Conservation (phyloP, 2,888 invertebrate species). For the Pyralis farinalis region DNA sequence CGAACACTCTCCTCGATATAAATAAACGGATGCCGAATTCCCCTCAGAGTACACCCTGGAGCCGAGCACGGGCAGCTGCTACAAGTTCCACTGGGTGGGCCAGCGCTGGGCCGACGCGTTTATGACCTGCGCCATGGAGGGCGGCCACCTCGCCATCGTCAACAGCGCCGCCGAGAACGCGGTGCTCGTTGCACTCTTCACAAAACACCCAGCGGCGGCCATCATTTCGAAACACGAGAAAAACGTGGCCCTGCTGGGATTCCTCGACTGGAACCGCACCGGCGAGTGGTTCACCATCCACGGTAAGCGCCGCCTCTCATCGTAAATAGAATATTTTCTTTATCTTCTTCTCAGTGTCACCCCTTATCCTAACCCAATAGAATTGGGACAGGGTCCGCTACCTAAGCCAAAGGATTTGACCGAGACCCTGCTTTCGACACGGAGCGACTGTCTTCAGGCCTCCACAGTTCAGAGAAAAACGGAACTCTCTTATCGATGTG, state of each 20-base stretch:
- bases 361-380: no score
- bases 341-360: no score
- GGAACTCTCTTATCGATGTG: no score
- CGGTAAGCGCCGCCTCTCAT: no score
- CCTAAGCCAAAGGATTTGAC: no score
- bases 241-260: background rate
- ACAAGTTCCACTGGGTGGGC: background rate
- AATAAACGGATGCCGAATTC: no score
- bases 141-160: background rate
- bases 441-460: no score
- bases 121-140: background rate
- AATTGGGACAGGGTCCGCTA: no score
- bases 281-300: background rate
- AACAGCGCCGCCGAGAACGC: background rate
- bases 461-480: no score
- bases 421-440: no score
- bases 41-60: background rate
- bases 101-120: background rate
- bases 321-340: no score
- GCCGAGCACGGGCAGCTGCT: background rate
- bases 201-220: background rate
- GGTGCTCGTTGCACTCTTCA: background rate
- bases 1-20: no score
- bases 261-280: background rate
- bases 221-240: background rate